Conservation (phyloP, 64 coral and sea anemone genomes). For the Porites australiensis region DNA sequence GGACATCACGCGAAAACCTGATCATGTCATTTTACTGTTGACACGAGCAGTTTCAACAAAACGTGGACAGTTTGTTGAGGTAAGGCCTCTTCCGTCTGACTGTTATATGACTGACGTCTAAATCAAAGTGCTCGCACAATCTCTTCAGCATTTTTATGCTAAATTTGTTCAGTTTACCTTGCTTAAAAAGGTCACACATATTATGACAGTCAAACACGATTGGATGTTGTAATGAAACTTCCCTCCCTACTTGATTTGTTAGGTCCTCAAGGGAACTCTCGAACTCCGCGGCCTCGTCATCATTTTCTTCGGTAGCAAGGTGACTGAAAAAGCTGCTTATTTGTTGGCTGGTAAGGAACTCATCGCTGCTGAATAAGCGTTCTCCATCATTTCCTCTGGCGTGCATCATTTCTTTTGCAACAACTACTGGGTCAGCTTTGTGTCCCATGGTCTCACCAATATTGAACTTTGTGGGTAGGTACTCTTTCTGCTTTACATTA, state of each 20-base stretch:
- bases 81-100: neutral
- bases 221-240: constrained; percentile 34
- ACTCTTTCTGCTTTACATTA: constrained; percentile 37
- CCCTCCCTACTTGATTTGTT: neutral
- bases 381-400: constrained; percentile 44
- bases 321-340: constrained; percentile 57
- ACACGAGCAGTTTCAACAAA: neutral
- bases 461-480: constrained; percentile 16
- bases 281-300: neutral
- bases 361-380: constrained; percentile 43
- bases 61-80: neutral
- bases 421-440: constrained; percentile 41
- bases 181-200: neutral
- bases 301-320: constrained; percentile 1
- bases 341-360: constrained; percentile 57
- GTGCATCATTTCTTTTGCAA: constrained; percentile 38
- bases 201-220: constrained; percentile 32
- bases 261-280: constrained; percentile 20
- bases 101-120: constrained; percentile 10
- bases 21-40: neutral
- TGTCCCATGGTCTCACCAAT: constrained; percentile 38
- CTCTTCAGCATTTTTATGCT: neutral
- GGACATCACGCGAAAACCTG: neutral
- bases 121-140: constrained; percentile 17
- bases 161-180: constrained; percentile 26